Conservation (phyloP, 2,113 vertebrate genomes). For the Collichthys lucidus region DNA sequence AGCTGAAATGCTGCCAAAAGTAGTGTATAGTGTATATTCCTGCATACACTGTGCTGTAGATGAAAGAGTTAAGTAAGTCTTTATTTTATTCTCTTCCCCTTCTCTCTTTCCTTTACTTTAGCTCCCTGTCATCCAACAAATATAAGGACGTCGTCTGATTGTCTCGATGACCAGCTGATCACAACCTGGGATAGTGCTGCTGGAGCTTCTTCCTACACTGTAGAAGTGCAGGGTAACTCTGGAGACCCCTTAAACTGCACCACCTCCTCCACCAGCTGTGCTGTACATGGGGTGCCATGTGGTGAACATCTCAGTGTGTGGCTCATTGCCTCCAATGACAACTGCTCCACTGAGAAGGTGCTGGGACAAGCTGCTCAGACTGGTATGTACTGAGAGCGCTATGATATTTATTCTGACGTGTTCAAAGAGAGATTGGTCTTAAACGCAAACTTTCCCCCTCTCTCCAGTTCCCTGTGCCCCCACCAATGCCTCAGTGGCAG, state of each 20-base stretch:
- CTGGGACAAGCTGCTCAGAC: constrained; percentile 75
- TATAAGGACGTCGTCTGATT: constrained; percentile 62
- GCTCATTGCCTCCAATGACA: constrained; percentile 76
- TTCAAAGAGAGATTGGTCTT: neutral
- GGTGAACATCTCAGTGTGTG: constrained; percentile 82
- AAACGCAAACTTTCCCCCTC: neutral
- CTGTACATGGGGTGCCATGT: constrained; percentile 69
- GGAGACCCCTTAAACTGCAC: constrained; percentile 80
- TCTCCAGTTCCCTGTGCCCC: constrained; percentile 83
- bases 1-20: no score
- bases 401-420: neutral
- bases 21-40: neutral
- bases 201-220: constrained; percentile 79
- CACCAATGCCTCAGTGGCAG: constrained; percentile 44
- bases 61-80: no score
- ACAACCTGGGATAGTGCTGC: constrained; percentile 78
- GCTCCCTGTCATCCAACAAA: constrained; percentile 84
- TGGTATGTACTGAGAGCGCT: constrained; percentile 64
- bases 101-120: constrained; percentile 43
- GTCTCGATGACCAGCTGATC: constrained; percentile 60
- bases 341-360: constrained; percentile 74
- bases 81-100: neutral
- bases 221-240: constrained; percentile 77
- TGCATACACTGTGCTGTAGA: neutral
- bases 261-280: constrained; percentile 75